phyloP scores from a whole-genome alignment of 2,888 invertebrate species.

The Tinea trinotella region DNA sequence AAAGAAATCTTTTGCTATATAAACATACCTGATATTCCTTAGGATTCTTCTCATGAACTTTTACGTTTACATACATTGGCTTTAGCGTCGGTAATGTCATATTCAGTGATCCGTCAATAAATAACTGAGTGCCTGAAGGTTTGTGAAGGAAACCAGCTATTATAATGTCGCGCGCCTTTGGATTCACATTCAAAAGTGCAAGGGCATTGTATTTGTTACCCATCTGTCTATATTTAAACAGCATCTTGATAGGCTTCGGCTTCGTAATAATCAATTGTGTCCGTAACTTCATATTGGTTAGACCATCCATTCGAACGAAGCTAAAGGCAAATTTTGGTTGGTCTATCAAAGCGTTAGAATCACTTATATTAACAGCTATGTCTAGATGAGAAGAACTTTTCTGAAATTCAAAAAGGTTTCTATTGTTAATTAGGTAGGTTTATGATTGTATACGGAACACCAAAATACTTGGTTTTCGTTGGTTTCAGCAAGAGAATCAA shows the following conservation, averaged over 20 bases:
- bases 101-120: constrained; percentile 79
- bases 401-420: constrained; percentile 38
- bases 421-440: constrained; percentile 11
- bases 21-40: constrained; percentile 79
- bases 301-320: constrained; percentile 73
- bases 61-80: constrained; percentile 76
- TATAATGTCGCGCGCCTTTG: constrained; percentile 50
- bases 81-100: constrained; percentile 81
- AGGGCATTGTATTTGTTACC: constrained; percentile 55
- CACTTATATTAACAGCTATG: constrained; percentile 78
- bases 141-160: constrained; percentile 67
- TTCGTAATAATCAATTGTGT: constrained; percentile 75
- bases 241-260: constrained; percentile 75
- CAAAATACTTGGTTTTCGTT: too few relatives aligned
- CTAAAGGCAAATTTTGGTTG: constrained; percentile 75
- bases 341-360: constrained; percentile 73
- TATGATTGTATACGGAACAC: too few relatives aligned
- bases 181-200: constrained; percentile 56
- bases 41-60: constrained; percentile 77
- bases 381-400: constrained; percentile 81
- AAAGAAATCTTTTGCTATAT: too few relatives aligned
- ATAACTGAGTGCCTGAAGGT: constrained; percentile 77
- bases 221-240: constrained; percentile 72
- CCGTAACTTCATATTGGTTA: constrained; percentile 74
- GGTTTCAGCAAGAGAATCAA: too few relatives aligned